Conservation (phyloP, 2,797 vertebrate species). For the Chaetophractus vellerosus region DNA sequence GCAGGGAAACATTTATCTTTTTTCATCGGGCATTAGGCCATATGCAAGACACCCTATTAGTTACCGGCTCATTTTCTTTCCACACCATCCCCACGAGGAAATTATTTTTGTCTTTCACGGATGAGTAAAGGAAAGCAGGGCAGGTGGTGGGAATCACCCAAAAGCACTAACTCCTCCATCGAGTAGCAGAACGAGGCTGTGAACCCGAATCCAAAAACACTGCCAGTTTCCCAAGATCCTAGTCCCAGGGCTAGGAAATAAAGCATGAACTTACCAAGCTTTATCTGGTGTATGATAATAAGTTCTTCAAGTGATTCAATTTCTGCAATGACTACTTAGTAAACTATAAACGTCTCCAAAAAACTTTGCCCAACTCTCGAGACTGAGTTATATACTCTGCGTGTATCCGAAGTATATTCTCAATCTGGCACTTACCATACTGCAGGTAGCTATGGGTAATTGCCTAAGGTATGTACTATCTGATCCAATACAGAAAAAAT, state of each 20-base stretch:
- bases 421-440: neutral
- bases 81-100: neutral
- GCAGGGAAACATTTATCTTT: neutral
- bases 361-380: no score
- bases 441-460: no score
- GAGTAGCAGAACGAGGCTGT: neutral
- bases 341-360: neutral
- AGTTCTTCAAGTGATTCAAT: neutral
- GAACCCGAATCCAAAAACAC: neutral
- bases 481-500: neutral
- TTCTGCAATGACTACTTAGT: neutral
- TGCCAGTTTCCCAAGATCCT: neutral
- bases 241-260: neutral
- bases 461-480: neutral
- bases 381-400: neutral
- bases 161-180: neutral
- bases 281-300: neutral
- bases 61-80: neutral
- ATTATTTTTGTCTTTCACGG: neutral
- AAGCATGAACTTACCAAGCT: neutral
- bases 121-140: neutral
- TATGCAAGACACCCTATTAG: neutral
- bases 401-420: fast-evolving
- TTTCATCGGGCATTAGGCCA: neutral
- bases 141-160: no score